Conservation (phyloP, 2,797 vertebrate species). For the Diplodus sargus region DNA sequence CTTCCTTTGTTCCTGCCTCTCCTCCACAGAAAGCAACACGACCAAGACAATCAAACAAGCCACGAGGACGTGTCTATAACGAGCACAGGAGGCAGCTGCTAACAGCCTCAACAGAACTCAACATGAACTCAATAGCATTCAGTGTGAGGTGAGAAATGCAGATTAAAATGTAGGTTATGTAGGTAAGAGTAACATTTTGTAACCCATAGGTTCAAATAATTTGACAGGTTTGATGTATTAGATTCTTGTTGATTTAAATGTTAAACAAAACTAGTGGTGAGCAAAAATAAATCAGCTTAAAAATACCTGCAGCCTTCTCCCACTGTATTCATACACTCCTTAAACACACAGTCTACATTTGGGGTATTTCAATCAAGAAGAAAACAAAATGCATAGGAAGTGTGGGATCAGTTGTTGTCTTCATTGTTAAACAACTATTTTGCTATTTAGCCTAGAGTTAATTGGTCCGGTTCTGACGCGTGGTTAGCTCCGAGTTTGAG, state of each 20-base stretch:
- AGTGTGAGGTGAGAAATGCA: not conserved
- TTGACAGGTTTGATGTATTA: not conserved
- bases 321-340: not conserved
- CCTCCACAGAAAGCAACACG: slow-evolving; percentile 29
- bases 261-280: not conserved
- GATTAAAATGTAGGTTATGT: not conserved
- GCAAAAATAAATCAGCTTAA: too few species aligned
- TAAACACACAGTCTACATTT: not conserved
- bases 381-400: too few species aligned
- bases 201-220: too few species aligned
- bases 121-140: not conserved
- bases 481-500: too few species aligned
- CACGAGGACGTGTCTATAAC: not conserved
- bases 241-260: not conserved
- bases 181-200: too few species aligned
- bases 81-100: slow-evolving; percentile 1
- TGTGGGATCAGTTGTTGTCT: too few species aligned
- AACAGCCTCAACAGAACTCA: not conserved
- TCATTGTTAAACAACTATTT: too few species aligned
- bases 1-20: slow-evolving; percentile 62
- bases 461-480: too few species aligned
- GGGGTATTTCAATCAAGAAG: too few species aligned
- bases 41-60: not conserved
- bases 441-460: too few species aligned
- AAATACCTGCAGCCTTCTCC: not conserved